Evolutionary conservation across 2,113 vertebrate species (phyloP), one percentile per base, ranked within the genome.

Genomic region (Spea multiplicata): DNA sequence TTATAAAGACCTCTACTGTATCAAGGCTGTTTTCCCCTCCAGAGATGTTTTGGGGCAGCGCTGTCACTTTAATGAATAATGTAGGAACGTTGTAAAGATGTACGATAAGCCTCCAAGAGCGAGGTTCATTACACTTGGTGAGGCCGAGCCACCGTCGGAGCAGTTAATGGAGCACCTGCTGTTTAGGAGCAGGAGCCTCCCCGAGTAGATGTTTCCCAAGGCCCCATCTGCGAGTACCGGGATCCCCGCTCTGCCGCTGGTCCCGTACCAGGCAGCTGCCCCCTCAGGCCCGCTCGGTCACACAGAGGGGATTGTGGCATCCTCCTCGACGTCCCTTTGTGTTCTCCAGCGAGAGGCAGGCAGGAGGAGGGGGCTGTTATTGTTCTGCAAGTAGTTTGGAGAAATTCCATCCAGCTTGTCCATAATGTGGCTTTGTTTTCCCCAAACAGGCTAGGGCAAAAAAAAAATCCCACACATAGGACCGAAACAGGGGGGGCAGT

Each of bases 401-500:
- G 71, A 66, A 80, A 80, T 80, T 80, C 78, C 78, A 80, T 80
- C 71, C 45, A 2, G 49, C 65, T 3, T 8, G 52, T 66, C 78
- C 47, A 80, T 80, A 80, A 74, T 80, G 77, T 67, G 64, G 45
- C 78, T 80, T 80, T 74, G 78, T 80, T 80, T 74, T 68, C n/a
- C 71, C 13, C 52, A 79, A 73, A 79, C 77, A 73, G 16, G 70
- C 70, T 8, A 16, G 52, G 65, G 14, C n/a, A n/a, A n/a, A n/a
- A n/a, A n/a, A 44, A 69, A 49, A 46, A 52, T 14, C 57, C 74
- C 71, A 52, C 68, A 53, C 68, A 7, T 44, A 66, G 57, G 68
- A 44, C 71, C 72, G 62, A 48, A 55, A 3, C 1, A 65, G 16
- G 17, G 6, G 61, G 44, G 74, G 81, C n/a, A n/a, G 78, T 50